Evolutionary conservation across 2,888 invertebrate species (phyloP), one percentile per base, ranked within the genome.

Genomic region (Pristionchus mayeri): DNA sequence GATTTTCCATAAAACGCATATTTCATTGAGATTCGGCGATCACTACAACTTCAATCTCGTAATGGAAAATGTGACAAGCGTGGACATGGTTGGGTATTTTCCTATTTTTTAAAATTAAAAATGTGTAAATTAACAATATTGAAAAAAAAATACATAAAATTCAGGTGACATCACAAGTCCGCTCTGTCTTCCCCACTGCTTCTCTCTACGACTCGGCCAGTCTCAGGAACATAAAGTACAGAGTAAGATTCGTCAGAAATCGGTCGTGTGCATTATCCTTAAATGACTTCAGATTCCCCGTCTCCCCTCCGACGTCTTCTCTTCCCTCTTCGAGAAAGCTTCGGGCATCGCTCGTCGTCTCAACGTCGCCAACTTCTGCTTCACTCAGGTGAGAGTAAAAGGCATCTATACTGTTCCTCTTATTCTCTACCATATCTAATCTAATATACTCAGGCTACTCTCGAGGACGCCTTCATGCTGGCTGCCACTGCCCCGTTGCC

Each of bases 211-310:
- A 48, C 18, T 71, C 71, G 34, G 50, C 50, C 27, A 78, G 50
- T 30, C 34, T 50, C 50, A 78, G 30, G 50, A 78, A 78, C 30
- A 50, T 78, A 21, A 48, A 78, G 34, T 78, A 78, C 50, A 27
- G 50, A 40, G 76, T 78, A 2, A n/a, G n/a, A n/a, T n/a, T n/a
- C n/a, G n/a, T n/a, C n/a, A n/a, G n/a, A n/a, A n/a, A n/a, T n/a
- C n/a, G n/a, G n/a, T n/a, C n/a, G n/a, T n/a, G n/a, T n/a, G n/a
- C n/a, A 50, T n/a, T n/a, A n/a, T n/a, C n/a, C n/a, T n/a, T n/a
- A n/a, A n/a, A n/a, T n/a, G n/a, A n/a, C n/a, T n/a, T 4, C 40
- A 78, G 76, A 40, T 78, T 48, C 76, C 76, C 18, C 76, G 76
- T 13, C 13, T 21, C 3, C 18, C 76, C 30, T 21, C 18, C 21